Percentiles rank a stretch among this genome's conserved stretches.
Conservation (phyloP, 2,888 invertebrate genomes). For the Trichacis sp. region DNA sequence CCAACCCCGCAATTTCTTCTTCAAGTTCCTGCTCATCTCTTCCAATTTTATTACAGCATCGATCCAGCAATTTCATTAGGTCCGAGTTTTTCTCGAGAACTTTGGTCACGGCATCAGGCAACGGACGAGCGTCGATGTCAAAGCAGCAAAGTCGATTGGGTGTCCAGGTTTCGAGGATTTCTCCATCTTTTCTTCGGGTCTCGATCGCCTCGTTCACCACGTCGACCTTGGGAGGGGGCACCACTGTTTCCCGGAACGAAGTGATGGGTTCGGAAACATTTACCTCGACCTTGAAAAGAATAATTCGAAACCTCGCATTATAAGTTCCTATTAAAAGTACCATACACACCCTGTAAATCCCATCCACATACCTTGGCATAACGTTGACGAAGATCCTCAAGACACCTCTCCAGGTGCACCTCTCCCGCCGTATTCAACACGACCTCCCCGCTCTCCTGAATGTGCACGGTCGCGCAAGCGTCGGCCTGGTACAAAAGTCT, state of each 20-base stretch:
- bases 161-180: slow-evolving; percentile 71
- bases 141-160: slow-evolving; percentile 80
- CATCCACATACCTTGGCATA: slow-evolving; percentile 85
- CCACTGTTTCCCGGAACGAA: slow-evolving; percentile 93
- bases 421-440: slow-evolving; percentile 96
- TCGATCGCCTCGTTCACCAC: slow-evolving; percentile 89
- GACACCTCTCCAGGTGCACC: slow-evolving; percentile 95
- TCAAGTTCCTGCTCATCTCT: slow-evolving; percentile 35
- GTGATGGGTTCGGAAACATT: slow-evolving; percentile 96
- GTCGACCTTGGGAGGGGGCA: slow-evolving; percentile 82
- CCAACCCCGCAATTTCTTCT: slow-evolving; percentile 35
- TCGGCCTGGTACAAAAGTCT: slow-evolving; percentile 93
- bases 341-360: too few species aligned
- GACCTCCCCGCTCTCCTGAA: slow-evolving; percentile 95
- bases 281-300: slow-evolving; percentile 77
- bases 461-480: slow-evolving; percentile 89
- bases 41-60: slow-evolving; percentile 64
- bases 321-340: too few species aligned
- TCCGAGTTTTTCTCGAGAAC: slow-evolving; percentile 80
- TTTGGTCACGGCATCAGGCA: slow-evolving; percentile 79
- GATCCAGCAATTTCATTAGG: slow-evolving; percentile 77
- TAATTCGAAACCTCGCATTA: too few species aligned
- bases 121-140: slow-evolving; percentile 80
- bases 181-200: slow-evolving; percentile 71
- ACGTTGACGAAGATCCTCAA: slow-evolving; percentile 87